phyloP scores from a whole-genome alignment of 2,888 invertebrate genomes.

The Teinopalpus imperialis region DNA sequence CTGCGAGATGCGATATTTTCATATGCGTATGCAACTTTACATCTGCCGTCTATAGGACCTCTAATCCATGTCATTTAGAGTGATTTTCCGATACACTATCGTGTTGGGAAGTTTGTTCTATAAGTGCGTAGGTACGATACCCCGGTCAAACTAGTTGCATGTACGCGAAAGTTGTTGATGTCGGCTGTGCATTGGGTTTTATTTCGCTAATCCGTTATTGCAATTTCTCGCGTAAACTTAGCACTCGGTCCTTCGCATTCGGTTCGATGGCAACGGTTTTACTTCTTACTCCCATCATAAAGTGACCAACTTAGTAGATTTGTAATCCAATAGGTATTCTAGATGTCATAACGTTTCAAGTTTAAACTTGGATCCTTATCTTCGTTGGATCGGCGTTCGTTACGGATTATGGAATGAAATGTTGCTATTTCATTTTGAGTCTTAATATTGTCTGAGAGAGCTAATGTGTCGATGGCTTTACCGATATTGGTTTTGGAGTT shows the following conservation, averaged over 20 bases:
- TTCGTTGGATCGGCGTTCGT: constrained; percentile 13
- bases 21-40: constrained; percentile 50
- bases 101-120: constrained; percentile 38
- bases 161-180: constrained; percentile 55
- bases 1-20: constrained; percentile 62
- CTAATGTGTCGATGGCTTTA: too few species aligned
- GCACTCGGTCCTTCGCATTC: constrained; percentile 21
- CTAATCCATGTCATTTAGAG: constrained; percentile 39
- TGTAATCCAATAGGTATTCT: constrained; percentile 14
- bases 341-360: constrained; percentile 17
- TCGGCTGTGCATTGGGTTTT: constrained; percentile 45
- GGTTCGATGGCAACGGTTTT: constrained; percentile 8
- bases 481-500: too few species aligned
- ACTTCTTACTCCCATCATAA: constrained; percentile 16
- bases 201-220: constrained; percentile 52
- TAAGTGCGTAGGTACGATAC: constrained; percentile 46
- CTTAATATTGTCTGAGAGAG: too few species aligned
- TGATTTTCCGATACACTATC: constrained; percentile 35
- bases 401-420: constrained; percentile 3
- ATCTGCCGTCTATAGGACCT: constrained; percentile 32
- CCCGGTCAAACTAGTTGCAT: constrained; percentile 56
- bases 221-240: constrained; percentile 42
- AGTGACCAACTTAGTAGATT: constrained; percentile 11
- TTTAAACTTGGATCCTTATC: constrained; percentile 11
- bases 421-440: neutral